phyloP scores from a whole-genome alignment of 2,888 invertebrate species.

The Agonopterix arenella region DNA sequence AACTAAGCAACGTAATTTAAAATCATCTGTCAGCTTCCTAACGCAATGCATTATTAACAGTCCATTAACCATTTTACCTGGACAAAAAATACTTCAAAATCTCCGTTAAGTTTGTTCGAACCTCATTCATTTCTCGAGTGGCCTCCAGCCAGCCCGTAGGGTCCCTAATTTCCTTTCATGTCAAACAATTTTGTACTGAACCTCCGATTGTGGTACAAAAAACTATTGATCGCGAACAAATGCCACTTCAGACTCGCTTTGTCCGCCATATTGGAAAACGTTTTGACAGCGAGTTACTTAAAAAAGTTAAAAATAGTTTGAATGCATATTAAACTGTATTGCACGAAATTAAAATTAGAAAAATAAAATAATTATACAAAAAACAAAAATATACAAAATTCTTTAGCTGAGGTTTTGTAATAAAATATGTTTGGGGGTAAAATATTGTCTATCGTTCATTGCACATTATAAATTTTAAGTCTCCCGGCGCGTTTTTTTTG shows the following conservation, averaged over 20 bases:
- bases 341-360: not conserved
- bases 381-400: too few species aligned
- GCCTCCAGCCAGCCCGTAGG: constrained; percentile 33
- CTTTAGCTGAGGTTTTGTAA: too few species aligned
- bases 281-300: constrained; percentile 50
- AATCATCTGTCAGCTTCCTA: constrained; percentile 27
- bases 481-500: too few species aligned
- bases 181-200: constrained; percentile 41
- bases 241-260: constrained; percentile 65
- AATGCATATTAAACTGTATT: not conserved
- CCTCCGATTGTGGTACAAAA: constrained; percentile 64
- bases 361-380: too few species aligned
- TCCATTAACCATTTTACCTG: constrained; percentile 58
- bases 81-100: constrained; percentile 56
- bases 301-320: not conserved
- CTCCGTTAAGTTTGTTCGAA: constrained; percentile 56
- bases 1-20: too few species aligned
- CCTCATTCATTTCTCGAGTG: constrained; percentile 66
- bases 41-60: constrained; percentile 50
- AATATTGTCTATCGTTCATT: too few species aligned
- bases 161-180: constrained; percentile 68
- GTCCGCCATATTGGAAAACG: constrained; percentile 69
- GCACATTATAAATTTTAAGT: too few species aligned
- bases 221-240: constrained; percentile 71
- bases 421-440: too few species aligned